Evolutionary conservation across 2,797 vertebrate genomes (phyloP), one percentile per base, ranked within the genome.

Genomic region (Falco cherrug): DNA sequence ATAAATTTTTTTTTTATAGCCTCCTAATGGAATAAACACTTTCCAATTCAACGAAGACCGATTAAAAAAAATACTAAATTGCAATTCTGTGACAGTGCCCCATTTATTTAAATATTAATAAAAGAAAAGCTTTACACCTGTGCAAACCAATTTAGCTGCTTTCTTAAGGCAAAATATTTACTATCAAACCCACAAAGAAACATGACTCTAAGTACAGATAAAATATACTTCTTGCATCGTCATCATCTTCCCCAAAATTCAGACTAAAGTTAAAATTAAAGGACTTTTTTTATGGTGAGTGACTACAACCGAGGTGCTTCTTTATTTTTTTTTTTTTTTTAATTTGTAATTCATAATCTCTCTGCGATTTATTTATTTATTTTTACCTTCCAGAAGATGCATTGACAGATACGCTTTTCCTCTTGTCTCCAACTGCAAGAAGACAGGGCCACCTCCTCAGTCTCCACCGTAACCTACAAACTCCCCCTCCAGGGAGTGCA

Each of bases 31-130:
- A 95, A 87, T n/a, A 85, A 89, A 83, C 67, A 37, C 65, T 97
- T 96, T 78, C 21, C 81, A 95, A 81, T 67, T 51, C 93, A 96
- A 93, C 54, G 79, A 87, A 96, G 77, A 11, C 70, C 67, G 74
- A 79, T 86, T 76, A 39, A 75, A 84, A 96, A 96, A 67, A 65
- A 28, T 37, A 35, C 51, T 51, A 59, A 89, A 54, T 6, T 76
- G 73, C 47, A 50, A 78, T 61, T 57, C 84, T 74, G 47, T 69
- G 68, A 60, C 83, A 91, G 90, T 80, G 79, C 50, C 75, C 48
- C n/a, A 25, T 64, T 96, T 95, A 77, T 63, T 96, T 92, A 76
- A 95, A 87, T 77, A 85, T 86, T 92, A 92, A 87, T 88, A 89
- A 75, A 80, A 92, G 82, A 74, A 82, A 95, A 93, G 71, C 78